Conservation (phyloP, 1,140 invertebrate genomes). For the Schlechtendalia chinensis region DNA sequence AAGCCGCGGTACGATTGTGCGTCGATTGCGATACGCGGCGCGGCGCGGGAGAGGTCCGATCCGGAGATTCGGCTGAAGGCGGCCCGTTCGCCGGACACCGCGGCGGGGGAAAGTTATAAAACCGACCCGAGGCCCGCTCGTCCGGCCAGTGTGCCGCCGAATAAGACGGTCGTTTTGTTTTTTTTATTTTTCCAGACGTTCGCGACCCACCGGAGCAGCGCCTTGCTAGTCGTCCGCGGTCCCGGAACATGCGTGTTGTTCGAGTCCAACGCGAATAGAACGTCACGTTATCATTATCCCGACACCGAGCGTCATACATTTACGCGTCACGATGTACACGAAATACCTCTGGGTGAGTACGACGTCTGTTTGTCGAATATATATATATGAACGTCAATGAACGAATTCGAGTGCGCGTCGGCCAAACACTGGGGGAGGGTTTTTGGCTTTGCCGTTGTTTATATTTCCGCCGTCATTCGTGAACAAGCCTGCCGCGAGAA, state of each 20-base stretch:
- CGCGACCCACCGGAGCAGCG: conserved; percentile 1
- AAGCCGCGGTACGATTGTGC: too few relatives aligned
- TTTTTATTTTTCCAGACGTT: conserved; percentile 10
- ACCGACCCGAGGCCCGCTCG: background rate
- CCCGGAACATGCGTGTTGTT: background rate
- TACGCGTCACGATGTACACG: conserved; percentile 1
- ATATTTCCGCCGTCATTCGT: too few relatives aligned
- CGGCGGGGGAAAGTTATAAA: conserved; percentile 49
- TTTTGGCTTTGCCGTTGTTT: too few relatives aligned
- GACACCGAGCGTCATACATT: too few relatives aligned
- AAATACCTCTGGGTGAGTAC: conserved; percentile 37
- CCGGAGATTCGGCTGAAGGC: background rate
- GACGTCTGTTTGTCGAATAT: too few relatives aligned
- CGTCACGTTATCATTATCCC: background rate
- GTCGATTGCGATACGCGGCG: background rate
- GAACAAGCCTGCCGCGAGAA: too few relatives aligned
- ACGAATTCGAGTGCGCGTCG: too few relatives aligned
- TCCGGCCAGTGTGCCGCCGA: conserved; percentile 24
- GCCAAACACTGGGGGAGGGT: too few relatives aligned
- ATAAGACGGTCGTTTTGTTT: conserved; percentile 33
- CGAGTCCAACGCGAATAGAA: background rate
- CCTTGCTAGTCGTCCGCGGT: background rate
- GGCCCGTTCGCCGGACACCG: background rate
- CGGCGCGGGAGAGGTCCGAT: background rate
- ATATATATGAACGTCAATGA: too few relatives aligned